Evolutionary conservation across 2,797 vertebrate genomes (phyloP).

Genomic region (Leptodactylus fallax): DNA sequence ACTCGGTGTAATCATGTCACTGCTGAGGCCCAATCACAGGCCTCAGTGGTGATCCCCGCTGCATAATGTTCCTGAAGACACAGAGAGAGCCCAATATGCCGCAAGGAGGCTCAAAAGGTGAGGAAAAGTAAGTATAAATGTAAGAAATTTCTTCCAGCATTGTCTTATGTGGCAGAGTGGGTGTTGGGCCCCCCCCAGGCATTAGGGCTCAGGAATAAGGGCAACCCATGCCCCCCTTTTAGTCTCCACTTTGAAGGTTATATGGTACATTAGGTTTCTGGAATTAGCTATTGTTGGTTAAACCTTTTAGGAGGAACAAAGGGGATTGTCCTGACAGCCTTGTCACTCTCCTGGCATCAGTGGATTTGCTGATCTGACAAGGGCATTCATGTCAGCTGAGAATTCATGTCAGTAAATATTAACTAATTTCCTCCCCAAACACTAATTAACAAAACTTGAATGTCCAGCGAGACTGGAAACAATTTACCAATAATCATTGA

Average conservation of each 20-base stretch:
- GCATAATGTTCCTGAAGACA: too few species aligned
- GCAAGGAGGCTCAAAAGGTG: too few species aligned
- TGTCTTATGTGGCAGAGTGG: not conserved
- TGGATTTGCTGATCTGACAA: not conserved
- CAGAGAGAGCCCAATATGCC: too few species aligned
- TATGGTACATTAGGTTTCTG: not conserved
- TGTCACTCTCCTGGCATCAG: not conserved
- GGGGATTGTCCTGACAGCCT: not conserved
- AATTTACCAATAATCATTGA: constrained; percentile 54
- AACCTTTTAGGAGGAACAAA: not conserved
- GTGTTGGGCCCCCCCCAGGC: not conserved
- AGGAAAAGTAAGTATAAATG: too few species aligned
- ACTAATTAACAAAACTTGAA: constrained; percentile 11
- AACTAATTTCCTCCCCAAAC: not conserved
- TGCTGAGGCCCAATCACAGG: too few species aligned
- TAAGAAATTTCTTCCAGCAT: too few species aligned
- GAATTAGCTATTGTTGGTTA: not conserved
- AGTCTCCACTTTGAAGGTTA: too few species aligned
- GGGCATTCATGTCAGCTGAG: not conserved
- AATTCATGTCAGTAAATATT: not conserved
- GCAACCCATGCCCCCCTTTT: not conserved
- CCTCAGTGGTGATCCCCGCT: too few species aligned
- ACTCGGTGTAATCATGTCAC: too few species aligned
- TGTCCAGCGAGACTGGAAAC: constrained; percentile 5
- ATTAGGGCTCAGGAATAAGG: not conserved